Conservation (phyloP, 2,113 vertebrate species). For the Myrmophylax atrothorax region DNA sequence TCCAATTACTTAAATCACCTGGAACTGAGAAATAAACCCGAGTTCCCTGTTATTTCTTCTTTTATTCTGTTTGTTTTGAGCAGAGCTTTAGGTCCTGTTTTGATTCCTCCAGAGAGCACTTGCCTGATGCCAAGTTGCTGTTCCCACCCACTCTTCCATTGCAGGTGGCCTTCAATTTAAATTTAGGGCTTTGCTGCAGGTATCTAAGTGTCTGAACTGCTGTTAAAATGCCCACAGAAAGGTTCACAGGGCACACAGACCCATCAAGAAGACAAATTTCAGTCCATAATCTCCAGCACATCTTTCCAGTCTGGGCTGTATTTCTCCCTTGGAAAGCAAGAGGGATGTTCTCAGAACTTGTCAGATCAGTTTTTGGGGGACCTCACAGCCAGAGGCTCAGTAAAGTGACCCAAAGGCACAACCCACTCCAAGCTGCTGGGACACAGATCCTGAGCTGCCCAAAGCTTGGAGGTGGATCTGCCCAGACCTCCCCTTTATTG, state of each 20-base stretch:
- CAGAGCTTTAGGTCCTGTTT: not conserved
- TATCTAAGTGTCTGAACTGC: not conserved
- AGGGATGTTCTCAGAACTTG: not conserved
- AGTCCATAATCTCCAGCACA: not conserved
- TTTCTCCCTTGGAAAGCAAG: not conserved
- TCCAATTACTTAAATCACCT: conserved; percentile 67
- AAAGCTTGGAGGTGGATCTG: not conserved
- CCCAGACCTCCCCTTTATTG: not conserved
- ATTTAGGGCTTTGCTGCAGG: not conserved
- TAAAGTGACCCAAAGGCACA: not conserved
- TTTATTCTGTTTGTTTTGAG: not conserved
- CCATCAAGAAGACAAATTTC: not conserved
- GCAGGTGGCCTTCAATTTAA: not conserved
- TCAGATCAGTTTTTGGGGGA: not conserved
- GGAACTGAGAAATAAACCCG: conserved; percentile 30
- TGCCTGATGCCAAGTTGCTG: not conserved
- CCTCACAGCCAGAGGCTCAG: not conserved
- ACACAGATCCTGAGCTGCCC: not conserved
- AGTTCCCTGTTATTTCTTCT: not conserved
- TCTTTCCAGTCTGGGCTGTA: fast-evolving
- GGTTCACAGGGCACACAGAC: not conserved
- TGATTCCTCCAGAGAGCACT: not conserved
- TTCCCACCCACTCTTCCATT: not conserved
- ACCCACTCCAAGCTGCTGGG: not conserved
- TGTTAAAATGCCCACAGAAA: not conserved